Conservation (phyloP, 2,113 vertebrate species). For the Rafetus swinhoei region DNA sequence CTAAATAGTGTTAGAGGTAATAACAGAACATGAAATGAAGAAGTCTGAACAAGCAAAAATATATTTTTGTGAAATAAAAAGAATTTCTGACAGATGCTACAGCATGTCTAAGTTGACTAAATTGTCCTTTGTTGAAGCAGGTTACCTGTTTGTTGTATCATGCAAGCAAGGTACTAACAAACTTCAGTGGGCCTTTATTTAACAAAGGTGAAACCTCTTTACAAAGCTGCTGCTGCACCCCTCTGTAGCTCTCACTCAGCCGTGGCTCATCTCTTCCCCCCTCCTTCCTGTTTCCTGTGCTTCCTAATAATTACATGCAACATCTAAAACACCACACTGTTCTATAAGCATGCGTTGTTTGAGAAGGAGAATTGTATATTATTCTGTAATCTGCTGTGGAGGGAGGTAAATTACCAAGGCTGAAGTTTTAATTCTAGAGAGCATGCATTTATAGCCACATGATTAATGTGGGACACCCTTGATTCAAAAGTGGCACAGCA, state of each 20-base stretch:
- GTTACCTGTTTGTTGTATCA: background rate
- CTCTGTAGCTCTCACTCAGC: too few species aligned
- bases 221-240: too few species aligned
- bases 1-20: background rate
- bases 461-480: background rate
- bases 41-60: background rate
- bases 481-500: background rate
- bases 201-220: too few species aligned
- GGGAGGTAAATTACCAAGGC: background rate
- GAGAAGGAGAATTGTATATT: background rate
- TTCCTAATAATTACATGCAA: too few species aligned
- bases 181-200: too few species aligned
- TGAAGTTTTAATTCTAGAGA: background rate
- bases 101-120: background rate
- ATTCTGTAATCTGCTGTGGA: background rate
- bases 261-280: too few species aligned
- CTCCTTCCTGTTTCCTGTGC: too few species aligned
- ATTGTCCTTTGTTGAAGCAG: background rate
- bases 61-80: accelerated
- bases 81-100: background rate
- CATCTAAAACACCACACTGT: background rate
- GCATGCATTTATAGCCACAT: background rate
- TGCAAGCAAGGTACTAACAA: too few species aligned
- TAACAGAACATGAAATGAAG: background rate
- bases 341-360: background rate